Evolutionary conservation across 2,797 vertebrate genomes (phyloP).

Genomic region (Channallabes apus): DNA sequence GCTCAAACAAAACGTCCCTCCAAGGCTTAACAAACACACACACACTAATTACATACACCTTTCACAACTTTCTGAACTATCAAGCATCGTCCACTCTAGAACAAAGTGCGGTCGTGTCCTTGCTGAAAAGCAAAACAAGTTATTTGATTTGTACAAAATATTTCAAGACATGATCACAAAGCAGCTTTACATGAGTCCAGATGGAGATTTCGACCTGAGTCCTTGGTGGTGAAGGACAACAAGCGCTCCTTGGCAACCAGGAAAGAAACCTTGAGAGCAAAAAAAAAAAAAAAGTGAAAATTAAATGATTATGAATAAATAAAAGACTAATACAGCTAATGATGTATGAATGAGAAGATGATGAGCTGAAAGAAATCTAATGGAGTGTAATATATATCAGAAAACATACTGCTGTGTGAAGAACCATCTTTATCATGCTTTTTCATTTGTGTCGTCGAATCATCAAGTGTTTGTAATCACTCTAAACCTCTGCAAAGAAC

Average conservation of each 20-base stretch:
- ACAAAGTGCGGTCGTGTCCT: not conserved
- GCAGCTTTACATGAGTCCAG: not conserved
- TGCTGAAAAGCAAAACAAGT: not conserved
- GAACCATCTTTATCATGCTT: not conserved
- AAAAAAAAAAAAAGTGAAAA: not conserved
- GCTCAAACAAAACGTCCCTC: not conserved
- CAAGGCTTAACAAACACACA: no score
- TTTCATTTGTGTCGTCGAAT: not conserved
- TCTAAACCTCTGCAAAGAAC: not conserved
- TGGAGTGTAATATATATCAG: not conserved
- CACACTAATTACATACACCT: no score
- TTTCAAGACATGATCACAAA: not conserved
- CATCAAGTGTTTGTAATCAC: not conserved
- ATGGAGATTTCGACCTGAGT: not conserved
- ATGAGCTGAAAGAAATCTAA: slow-evolving; percentile 4
- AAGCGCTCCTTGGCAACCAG: no score
- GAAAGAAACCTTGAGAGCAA: not conserved
- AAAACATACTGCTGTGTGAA: not conserved
- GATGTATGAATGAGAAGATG: not conserved
- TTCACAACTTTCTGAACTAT: not conserved
- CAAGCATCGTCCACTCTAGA: not conserved
- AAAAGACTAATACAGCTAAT: not conserved
- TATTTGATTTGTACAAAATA: not conserved
- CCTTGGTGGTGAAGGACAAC: not conserved
- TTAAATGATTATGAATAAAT: not conserved